phyloP scores from a whole-genome alignment of 2,888 invertebrate genomes.

The Trypoxylon attenuatum region DNA sequence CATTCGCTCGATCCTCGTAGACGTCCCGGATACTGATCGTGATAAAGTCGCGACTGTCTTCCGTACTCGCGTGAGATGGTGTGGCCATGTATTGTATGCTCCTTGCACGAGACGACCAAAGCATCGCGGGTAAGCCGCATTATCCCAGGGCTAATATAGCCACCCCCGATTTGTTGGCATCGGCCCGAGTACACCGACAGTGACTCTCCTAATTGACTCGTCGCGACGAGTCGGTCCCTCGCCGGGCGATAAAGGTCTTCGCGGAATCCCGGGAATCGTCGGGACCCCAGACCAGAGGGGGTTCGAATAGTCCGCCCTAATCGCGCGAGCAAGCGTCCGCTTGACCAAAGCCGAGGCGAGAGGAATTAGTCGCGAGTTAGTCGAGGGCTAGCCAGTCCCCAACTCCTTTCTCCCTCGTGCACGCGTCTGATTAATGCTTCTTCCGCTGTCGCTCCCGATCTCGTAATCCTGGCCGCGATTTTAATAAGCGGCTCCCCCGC shows the following conservation, averaged over 20 bases:
- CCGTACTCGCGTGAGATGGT: too few species aligned
- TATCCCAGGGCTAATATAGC: too few species aligned
- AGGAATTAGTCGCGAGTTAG: slow-evolving; percentile 57
- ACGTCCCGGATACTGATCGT: too few species aligned
- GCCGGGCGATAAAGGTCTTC: slow-evolving; percentile 13
- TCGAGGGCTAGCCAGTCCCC: slow-evolving; percentile 13
- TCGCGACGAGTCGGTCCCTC: slow-evolving; percentile 1
- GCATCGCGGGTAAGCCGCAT: too few species aligned
- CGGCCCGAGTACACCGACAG: too few species aligned
- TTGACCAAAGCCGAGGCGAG: slow-evolving; percentile 15
- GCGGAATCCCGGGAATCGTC: slow-evolving; percentile 28
- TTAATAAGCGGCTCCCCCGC: slow-evolving; percentile 57
- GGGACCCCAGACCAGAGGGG: slow-evolving; percentile 8
- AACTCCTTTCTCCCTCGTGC: not conserved
- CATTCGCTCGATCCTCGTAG: too few species aligned
- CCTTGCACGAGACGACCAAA: too few species aligned
- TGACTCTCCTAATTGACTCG: slow-evolving; percentile 34
- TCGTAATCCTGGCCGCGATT: slow-evolving; percentile 52
- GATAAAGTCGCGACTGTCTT: too few species aligned
- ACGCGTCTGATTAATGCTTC: slow-evolving; percentile 62
- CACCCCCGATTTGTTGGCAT: too few species aligned
- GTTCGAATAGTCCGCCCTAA: not conserved
- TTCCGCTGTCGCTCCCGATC: slow-evolving; percentile 40
- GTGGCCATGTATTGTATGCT: too few species aligned
- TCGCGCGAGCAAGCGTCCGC: slow-evolving; percentile 2